phyloP scores from a whole-genome alignment of 1,140 invertebrate species.

The Diorhabda sublineata region DNA sequence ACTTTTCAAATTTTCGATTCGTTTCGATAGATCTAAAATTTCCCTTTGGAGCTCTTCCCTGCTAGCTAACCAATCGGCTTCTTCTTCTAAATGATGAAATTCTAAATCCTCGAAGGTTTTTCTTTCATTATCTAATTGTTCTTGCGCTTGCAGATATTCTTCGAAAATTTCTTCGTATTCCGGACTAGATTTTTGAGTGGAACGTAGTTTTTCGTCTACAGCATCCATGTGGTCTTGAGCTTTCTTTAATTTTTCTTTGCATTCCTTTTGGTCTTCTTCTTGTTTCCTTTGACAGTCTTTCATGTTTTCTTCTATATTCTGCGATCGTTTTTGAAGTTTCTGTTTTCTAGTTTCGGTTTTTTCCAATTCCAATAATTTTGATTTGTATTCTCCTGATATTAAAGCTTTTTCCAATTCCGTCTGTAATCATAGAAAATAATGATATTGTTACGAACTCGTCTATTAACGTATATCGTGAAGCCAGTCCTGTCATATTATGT shows the following conservation, averaged over 20 bases:
- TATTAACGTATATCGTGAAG: too few species aligned
- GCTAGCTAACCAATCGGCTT: slow-evolving; percentile 75
- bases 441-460: too few species aligned
- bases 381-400: slow-evolving; percentile 74
- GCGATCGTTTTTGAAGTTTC: slow-evolving; percentile 58
- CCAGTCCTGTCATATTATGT: too few species aligned
- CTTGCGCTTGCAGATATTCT: slow-evolving; percentile 60
- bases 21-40: slow-evolving; percentile 62
- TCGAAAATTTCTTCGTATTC: slow-evolving; percentile 55
- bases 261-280: slow-evolving; percentile 54
- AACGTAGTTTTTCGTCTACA: slow-evolving; percentile 49
- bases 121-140: slow-evolving; percentile 65
- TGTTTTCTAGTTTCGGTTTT: slow-evolving; percentile 65
- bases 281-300: slow-evolving; percentile 51
- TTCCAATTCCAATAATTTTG: slow-evolving; percentile 70
- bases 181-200: slow-evolving; percentile 44
- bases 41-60: slow-evolving; percentile 79
- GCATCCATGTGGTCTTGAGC: slow-evolving; percentile 52
- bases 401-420: slow-evolving; percentile 80
- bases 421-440: slow-evolving; percentile 48
- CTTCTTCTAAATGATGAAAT: slow-evolving; percentile 89
- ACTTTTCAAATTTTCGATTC: slow-evolving; percentile 59
- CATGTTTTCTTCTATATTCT: slow-evolving; percentile 53
- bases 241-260: slow-evolving; percentile 56
- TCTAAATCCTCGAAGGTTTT: slow-evolving; percentile 89